Evolutionary conservation across 2,797 vertebrate genomes (phyloP).

Genomic region (Darevskia nairensis): DNA sequence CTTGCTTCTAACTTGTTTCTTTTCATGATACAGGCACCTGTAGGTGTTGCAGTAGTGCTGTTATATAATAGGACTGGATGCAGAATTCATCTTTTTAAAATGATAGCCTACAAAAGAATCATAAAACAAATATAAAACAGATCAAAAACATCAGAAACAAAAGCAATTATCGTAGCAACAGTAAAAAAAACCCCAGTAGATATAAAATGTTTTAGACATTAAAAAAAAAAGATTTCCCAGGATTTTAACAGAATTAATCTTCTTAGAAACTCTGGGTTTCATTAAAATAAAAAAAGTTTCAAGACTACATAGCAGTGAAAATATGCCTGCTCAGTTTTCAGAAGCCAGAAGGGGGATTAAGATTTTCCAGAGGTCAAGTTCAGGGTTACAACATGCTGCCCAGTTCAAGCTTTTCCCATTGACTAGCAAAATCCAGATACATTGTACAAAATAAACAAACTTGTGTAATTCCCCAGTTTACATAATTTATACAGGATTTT

Average conservation of each 20-base stretch:
- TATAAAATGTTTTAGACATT: too few relatives aligned
- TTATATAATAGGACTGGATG: not conserved
- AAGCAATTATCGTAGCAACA: too few relatives aligned
- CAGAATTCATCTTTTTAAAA: not conserved
- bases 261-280: not conserved
- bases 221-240: too few relatives aligned
- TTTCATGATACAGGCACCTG: not conserved
- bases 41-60: not conserved
- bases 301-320: not conserved
- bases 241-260: not conserved
- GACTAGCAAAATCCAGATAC: not conserved
- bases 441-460: not conserved
- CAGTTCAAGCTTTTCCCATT: not conserved
- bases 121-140: too few relatives aligned
- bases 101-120: too few relatives aligned
- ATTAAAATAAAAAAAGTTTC: not conserved
- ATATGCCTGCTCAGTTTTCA: not conserved
- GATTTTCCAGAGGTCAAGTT: not conserved
- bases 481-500: not conserved
- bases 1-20: not conserved
- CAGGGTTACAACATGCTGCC: not conserved
- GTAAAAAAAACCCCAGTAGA: too few relatives aligned
- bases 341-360: not conserved
- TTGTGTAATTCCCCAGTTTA: not conserved
- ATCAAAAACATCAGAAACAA: too few relatives aligned